phyloP scores from a whole-genome alignment of 2,888 invertebrate genomes.

The Stramonita haemastoma region DNA sequence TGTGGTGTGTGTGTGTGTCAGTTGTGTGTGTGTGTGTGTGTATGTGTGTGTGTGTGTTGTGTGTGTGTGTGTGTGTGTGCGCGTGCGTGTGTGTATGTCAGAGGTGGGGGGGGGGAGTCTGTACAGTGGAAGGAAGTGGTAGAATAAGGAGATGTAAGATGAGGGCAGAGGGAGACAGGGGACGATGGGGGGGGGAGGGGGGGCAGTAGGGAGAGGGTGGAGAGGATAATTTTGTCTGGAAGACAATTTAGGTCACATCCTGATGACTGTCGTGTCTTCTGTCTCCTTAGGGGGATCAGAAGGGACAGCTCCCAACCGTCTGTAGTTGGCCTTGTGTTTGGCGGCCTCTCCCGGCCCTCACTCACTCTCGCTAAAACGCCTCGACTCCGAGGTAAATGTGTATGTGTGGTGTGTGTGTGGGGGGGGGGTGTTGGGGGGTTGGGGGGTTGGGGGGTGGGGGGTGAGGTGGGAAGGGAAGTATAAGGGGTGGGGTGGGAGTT shows the following conservation, averaged over 20 bases:
- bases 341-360: too few relatives aligned
- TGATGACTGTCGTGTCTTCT: not conserved
- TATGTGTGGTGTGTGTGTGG: too few relatives aligned
- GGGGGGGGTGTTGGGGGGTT: too few relatives aligned
- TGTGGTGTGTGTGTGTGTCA: not conserved
- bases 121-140: not conserved
- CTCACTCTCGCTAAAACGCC: too few relatives aligned
- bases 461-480: too few relatives aligned
- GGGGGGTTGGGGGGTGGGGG: too few relatives aligned
- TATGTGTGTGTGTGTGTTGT: not conserved
- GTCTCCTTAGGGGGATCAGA: not conserved
- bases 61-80: not conserved
- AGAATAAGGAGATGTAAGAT: not conserved
- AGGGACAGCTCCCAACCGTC: not conserved
- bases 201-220: not conserved
- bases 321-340: not conserved
- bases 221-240: not conserved
- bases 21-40: not conserved
- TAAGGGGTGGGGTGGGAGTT: too few relatives aligned
- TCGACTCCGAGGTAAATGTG: too few relatives aligned
- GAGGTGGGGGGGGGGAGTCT: too few relatives aligned
- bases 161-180: not conserved
- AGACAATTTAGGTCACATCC: not conserved
- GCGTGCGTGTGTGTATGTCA: too few relatives aligned
- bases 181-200: not conserved